These are phyloP conservation scores for Petaurus breviceps DNA, from an alignment of 2,113 vertebrate species.

Conservation along the genomic window DNA sequence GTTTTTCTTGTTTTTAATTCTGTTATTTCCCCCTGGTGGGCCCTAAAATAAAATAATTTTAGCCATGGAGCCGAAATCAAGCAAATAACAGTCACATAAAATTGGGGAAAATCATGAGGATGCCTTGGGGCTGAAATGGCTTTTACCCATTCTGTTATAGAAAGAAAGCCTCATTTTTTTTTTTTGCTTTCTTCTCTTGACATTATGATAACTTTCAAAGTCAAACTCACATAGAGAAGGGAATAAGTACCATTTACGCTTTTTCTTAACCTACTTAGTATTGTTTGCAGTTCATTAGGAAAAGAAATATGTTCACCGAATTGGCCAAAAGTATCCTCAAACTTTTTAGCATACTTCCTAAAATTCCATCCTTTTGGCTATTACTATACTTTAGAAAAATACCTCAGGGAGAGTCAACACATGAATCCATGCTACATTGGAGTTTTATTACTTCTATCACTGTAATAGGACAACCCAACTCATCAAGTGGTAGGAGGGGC, in stretches of 20 bases:
- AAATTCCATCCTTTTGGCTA: neutral
- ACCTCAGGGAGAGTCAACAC: neutral
- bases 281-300: neutral
- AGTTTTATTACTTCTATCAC: neutral
- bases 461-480: neutral
- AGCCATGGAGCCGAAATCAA: neutral
- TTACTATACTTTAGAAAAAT: neutral
- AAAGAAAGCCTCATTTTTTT: neutral
- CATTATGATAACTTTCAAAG: neutral
- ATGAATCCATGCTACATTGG: neutral
- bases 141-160: neutral
- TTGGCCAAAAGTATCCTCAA: neutral
- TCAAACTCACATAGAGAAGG: neutral
- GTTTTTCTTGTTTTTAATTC: neutral
- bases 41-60: slow-evolving; percentile 27
- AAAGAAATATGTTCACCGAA: no score
- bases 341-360: neutral
- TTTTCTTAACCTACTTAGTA: neutral
- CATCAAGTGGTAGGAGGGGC: neutral
- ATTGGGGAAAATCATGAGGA: neutral
- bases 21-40: neutral
- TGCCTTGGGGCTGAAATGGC: neutral
- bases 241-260: neutral
- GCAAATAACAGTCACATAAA: neutral
- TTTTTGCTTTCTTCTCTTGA: neutral